Base-by-base conservation (phyloP, 2,888 invertebrate species). In the Hydroisotoma schaefferi region DNA sequence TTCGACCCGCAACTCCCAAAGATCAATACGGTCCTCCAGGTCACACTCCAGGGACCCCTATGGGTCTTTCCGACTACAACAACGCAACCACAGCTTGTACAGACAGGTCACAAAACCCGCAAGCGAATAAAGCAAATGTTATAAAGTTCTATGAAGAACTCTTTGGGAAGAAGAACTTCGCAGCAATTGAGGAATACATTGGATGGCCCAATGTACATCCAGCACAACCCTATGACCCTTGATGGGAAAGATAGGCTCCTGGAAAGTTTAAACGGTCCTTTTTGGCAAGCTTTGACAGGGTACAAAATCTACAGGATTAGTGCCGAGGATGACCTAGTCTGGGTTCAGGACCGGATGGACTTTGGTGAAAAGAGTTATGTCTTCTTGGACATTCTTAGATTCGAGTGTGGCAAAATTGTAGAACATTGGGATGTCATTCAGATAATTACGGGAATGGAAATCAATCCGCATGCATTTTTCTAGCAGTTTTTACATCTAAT, bases 381-480 rank as follows among this genome's bases (percentile, higher is more conserved):
- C 3, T 48, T 57, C 18, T 40, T 59, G 1, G 65, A 65, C 29
- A 61, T 65, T 27, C 62, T 65, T 26, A 29, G 61, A 22, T 55
- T 65, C 12, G 51, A 57, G 29, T 61, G 61, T 46, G 61, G 61
- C 15, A 47, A 47, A 22, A 55, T 61, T 37, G 47, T 29, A 27
- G 65, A 65, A 48, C 61, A 65, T 49, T 65, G 65, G 65, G 65
- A 65, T 51, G 61, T 61, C 0, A 22, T 59, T 3, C 61, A 61
- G 38, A 56, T 56, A 12, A 47, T 47, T n/a, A 55, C 49, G 5
- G 59, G 53, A 37, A 4, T 22, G 8, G 40, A 43, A 18, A 18
- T 43, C 20, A 43, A 43, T 43, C 43, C 43, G 6, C 6, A n/a
- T 6, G 43, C 43, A n/a, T 43, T 43, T 20, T 43, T 43, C 20